These are phyloP conservation scores for Phrynocephalus guinanensis DNA, from an alignment of 2,797 vertebrate genomes.

Conservation along the genomic window DNA sequence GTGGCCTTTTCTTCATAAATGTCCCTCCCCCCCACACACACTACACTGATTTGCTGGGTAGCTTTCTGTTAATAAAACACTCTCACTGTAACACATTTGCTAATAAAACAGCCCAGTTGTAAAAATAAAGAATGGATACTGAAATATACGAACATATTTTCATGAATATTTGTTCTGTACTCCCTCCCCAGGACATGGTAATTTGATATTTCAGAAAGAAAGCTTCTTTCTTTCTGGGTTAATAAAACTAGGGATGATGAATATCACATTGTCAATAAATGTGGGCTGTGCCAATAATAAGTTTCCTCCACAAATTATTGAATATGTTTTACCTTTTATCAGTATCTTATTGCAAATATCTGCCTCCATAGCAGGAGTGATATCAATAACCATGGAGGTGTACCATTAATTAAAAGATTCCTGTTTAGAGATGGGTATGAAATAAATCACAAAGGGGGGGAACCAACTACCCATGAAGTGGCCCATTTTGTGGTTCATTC, in stretches of 20 bases:
- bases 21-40: constrained; percentile 20
- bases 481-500: too few species aligned
- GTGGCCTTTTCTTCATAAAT: constrained; percentile 36
- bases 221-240: not conserved
- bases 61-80: constrained; percentile 52
- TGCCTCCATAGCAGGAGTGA: too few species aligned
- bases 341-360: not conserved
- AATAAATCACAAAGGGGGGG: too few species aligned
- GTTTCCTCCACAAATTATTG: not conserved
- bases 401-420: too few species aligned
- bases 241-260: not conserved
- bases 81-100: constrained; percentile 10
- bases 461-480: too few species aligned
- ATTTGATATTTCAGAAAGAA: not conserved
- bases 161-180: not conserved
- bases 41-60: constrained; percentile 3
- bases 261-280: not conserved
- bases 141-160: not conserved
- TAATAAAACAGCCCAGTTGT: constrained; percentile 34
- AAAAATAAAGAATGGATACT: constrained; percentile 34
- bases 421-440: too few species aligned
- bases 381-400: too few species aligned
- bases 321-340: not conserved
- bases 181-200: not conserved
- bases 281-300: not conserved